phyloP scores from a whole-genome alignment of 2,888 invertebrate genomes.

The Chorisops tibialis region DNA sequence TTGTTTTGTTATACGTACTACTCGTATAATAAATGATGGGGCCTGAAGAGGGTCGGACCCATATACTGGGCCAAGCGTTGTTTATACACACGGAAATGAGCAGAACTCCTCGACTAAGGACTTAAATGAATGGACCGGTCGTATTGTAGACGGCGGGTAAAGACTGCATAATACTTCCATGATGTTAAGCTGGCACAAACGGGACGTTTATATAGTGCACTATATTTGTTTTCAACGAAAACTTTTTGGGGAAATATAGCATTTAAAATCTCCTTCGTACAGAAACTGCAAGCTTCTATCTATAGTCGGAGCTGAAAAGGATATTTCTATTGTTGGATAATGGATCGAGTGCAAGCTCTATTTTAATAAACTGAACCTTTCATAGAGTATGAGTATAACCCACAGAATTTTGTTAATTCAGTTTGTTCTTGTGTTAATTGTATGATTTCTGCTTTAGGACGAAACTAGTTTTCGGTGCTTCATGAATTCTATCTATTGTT shows the following conservation, averaged over 20 bases:
- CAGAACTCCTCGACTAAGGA: conserved; percentile 28
- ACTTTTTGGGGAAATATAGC: conserved; percentile 19
- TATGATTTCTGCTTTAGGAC: conserved; percentile 20
- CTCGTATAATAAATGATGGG: not conserved
- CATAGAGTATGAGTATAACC: conserved; percentile 5
- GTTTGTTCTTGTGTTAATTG: conserved; percentile 27
- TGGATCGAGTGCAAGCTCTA: conserved; percentile 27
- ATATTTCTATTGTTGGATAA: conserved; percentile 30
- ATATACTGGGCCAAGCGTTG: conserved; percentile 1
- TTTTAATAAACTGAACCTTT: conserved; percentile 29
- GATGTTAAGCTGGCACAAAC: not conserved
- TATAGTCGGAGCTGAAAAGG: not conserved
- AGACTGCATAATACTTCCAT: not conserved
- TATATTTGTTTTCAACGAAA: conserved; percentile 29
- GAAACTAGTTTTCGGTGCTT: too few relatives aligned
- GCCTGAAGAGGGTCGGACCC: conserved; percentile 1
- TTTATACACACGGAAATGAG: conserved; percentile 28
- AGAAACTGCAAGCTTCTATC: not conserved
- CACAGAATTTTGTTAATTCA: conserved; percentile 27
- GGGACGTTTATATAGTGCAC: not conserved
- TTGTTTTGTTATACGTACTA: not conserved
- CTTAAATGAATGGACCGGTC: conserved; percentile 27
- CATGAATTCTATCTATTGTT: too few relatives aligned
- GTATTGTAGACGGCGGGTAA: not conserved
- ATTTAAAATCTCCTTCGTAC: not conserved